Evolutionary conservation across 2,888 invertebrate genomes (phyloP), one percentile per base, ranked within the genome.

Genomic region (Phengaris alcon): DNA sequence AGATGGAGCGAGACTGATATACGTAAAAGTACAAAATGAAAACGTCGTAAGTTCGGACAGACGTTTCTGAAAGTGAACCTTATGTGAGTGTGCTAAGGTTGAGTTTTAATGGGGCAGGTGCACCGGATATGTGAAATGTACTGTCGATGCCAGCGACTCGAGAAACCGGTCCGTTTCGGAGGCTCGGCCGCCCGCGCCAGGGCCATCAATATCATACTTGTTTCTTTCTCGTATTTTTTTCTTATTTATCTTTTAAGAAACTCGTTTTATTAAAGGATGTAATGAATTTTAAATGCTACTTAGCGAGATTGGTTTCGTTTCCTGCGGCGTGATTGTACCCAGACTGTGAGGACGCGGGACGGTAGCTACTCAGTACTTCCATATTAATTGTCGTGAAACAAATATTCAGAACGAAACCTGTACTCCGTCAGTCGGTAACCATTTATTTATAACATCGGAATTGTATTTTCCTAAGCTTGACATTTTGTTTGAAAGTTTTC

Each of bases 131-230:
- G 70, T 44, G 46, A 46, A 64, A 52, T 57, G 35, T 8, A 12
- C 51, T 6, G 35, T 22, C 22, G 6, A 15, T 10, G 9, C 13
- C 7, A 22, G 82, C 81, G 87, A 88, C 87, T 86, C 75, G 87
- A 82, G 81, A 78, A 86, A 89, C 90, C 85, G 87, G 90, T 89
- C 82, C 79, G 77, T 81, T 82, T 83, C 82, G 88, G 88, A 90
- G 90, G 89, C 88, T 88, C 76, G 57, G 74, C 86, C 88, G 22
- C 59, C 46, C 22, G 13, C 22, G 59, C 59, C 22, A 64, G 90
- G 90, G 89, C 83, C 85, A 83, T 84, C 88, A 85, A 79, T 73
- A 74, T 77, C 75, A 77, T 79, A 76, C 73, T 74, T 76, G 78
- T 82, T 81, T 79, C 79, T 68, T 13, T 64, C 64, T 73, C 55